Conservation (phyloP, 2,113 vertebrate genomes). For the Equus quagga region DNA sequence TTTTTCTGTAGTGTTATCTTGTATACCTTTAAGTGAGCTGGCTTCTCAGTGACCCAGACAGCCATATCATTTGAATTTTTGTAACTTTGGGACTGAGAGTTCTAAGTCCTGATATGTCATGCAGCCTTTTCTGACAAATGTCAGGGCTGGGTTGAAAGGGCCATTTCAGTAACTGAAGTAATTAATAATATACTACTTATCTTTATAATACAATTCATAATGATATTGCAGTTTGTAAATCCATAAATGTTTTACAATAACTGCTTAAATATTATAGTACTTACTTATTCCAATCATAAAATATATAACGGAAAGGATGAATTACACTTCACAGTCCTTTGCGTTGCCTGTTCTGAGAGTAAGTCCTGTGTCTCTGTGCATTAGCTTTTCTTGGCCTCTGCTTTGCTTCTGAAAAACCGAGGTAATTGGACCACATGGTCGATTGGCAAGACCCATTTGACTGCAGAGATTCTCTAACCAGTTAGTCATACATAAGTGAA, state of each 20-base stretch:
- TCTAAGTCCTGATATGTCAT: background rate
- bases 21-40: background rate
- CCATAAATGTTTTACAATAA: background rate
- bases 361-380: background rate
- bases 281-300: background rate
- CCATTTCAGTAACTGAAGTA: conserved; percentile 7
- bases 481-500: background rate
- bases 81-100: background rate
- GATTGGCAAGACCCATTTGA: background rate
- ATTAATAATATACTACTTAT: background rate
- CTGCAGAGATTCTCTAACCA: background rate
- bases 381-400: conserved; percentile 4
- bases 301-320: background rate
- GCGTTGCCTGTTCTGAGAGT: background rate
- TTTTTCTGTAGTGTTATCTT: conserved; percentile 17
- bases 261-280: background rate
- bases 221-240: background rate
- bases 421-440: background rate
- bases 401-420: background rate
- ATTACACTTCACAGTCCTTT: background rate
- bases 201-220: background rate
- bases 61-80: background rate
- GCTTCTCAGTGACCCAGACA: background rate
- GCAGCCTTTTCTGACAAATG: conserved; percentile 21
- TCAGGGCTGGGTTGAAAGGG: background rate